Conservation (phyloP, 2,113 vertebrate species). For the Toxostoma redivivum region DNA sequence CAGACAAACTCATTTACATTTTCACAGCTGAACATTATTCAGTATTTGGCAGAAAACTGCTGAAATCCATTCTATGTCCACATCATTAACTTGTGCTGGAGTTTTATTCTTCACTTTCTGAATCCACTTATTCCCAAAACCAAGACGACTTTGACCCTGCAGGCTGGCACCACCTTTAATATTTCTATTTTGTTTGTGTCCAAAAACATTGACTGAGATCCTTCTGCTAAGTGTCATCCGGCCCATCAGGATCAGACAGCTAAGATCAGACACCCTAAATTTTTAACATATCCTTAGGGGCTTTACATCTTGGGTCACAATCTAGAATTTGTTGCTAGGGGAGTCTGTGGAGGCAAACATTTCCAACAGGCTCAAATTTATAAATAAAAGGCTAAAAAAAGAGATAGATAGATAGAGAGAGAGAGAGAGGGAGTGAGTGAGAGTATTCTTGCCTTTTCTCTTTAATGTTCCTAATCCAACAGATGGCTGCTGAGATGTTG, state of each 20-base stretch:
- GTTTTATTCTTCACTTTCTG: neutral
- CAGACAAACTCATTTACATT: neutral
- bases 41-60: neutral
- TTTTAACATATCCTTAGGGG: neutral
- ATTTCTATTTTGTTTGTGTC: neutral
- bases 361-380: neutral
- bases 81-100: neutral
- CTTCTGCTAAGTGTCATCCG: neutral
- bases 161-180: neutral
- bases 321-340: neutral
- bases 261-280: neutral
- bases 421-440: neutral
- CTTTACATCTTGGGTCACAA: neutral
- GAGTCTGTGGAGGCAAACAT: neutral
- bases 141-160: neutral
- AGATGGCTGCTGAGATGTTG: neutral
- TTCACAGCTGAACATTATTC: neutral
- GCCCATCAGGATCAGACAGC: neutral
- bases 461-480: neutral
- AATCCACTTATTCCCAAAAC: neutral
- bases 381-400: neutral
- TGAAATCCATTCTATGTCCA: neutral
- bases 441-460: neutral
- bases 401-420: accelerated
- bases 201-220: neutral